Evolutionary conservation across 2,113 vertebrate species (phyloP), one percentile per base, ranked within the genome.

Genomic region (Heterotilapia buettikoferi): DNA sequence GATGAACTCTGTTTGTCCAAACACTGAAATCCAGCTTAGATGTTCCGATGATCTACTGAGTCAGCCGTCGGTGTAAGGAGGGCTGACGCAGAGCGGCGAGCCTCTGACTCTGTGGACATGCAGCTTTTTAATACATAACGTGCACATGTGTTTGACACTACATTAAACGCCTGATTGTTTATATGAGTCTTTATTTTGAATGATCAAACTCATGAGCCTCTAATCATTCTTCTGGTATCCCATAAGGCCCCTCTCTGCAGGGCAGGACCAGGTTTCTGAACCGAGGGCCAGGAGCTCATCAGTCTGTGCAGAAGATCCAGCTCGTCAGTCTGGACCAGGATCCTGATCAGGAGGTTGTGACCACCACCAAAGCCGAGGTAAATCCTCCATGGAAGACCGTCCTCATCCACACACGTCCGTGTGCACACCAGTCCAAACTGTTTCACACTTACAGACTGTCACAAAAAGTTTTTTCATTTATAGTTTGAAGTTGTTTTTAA

Each of bases 281-380:
- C 83, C 86, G 90, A 43, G 86, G 53, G 8, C 57, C 80, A 26
- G 81, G 12, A 4, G 4, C 76, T 36, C 88, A 83, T 29, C 91
- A 87, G 45, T 31, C 68, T n/a, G 24, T 24, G 3, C 84, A 85
- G 80, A 94, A 93, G 71, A 31, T 26, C 73, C 78, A 83, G 29
- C 61, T 87, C 1, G 66, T 92, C n/a, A 47, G 59, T 59, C 13
- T 87, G 76, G 90, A 92, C 84, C 89, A 91, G 79, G 90, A 93
- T 59, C 83, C 91, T 18, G 84, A 94, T 36, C 92, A 94, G 73
- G 92, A 95, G 47, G 89, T 92, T 0, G 91, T 92, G 21, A 92
- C 91, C 73, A 90, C 90, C 9, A 90, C 92, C 26, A 95, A 93
- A 86, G 71, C 82, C 6, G 92, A 95, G 93, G 94, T 93, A 91